Evolutionary conservation across 2,797 vertebrate genomes (phyloP).

Genomic region (Hipposideros larvatus): DNA sequence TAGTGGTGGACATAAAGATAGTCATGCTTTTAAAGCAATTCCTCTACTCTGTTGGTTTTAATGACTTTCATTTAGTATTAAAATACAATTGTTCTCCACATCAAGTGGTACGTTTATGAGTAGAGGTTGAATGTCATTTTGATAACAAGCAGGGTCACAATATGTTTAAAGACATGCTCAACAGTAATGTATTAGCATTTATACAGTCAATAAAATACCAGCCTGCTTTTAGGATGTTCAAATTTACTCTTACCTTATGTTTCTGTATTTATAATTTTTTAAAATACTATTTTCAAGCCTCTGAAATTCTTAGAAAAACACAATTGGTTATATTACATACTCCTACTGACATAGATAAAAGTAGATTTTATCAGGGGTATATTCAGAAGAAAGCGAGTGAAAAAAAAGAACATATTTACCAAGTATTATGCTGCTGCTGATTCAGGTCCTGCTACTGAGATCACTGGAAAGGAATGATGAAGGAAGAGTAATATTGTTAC

Average conservation of each 20-base stretch:
- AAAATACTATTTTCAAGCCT: not conserved
- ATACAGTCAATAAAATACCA: not conserved
- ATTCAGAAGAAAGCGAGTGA: not conserved
- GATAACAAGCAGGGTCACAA: not conserved
- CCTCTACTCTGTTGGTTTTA: not conserved
- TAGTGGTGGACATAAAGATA: not conserved
- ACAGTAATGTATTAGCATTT: not conserved
- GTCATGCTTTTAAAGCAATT: not conserved
- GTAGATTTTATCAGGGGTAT: not conserved
- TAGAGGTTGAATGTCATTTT: not conserved
- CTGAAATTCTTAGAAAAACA: not conserved
- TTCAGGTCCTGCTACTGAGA: not conserved
- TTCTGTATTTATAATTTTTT: not conserved
- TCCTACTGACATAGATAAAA: not conserved
- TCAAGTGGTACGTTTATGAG: not conserved
- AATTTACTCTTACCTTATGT: not conserved
- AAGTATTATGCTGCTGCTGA: not conserved
- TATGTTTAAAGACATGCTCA: not conserved
- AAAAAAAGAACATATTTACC: not conserved
- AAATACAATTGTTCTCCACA: not conserved
- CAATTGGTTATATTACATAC: not conserved
- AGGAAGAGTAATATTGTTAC: no score
- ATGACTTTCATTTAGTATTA: constrained; percentile 6
- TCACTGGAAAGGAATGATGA: not conserved
- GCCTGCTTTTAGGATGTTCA: not conserved